Conservation (phyloP, 2,113 vertebrate species). For the Oncorhynchus clarkii region DNA sequence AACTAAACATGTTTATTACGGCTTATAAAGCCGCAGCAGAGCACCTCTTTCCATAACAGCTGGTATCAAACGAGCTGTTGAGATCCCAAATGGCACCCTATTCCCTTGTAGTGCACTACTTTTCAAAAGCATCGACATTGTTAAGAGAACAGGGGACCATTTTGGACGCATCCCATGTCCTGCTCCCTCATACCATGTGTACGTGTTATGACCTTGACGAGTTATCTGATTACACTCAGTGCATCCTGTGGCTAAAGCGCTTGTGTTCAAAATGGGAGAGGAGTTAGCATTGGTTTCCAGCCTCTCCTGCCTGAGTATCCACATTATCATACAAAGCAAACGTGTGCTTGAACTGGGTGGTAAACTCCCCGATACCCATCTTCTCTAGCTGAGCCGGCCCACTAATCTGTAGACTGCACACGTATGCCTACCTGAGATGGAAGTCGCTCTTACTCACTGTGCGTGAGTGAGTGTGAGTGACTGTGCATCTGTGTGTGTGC, state of each 20-base stretch:
- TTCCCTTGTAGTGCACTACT: too few species aligned
- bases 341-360: conserved; percentile 72
- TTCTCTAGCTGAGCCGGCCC: conserved; percentile 55
- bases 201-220: conserved; percentile 51
- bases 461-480: conserved; percentile 41
- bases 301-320: conserved; percentile 53
- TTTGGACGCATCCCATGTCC: too few species aligned
- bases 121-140: too few species aligned
- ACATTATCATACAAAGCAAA: conserved; percentile 77
- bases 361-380: conserved; percentile 51
- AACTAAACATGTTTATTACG: too few species aligned
- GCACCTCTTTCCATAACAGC: too few species aligned
- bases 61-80: too few species aligned
- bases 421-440: conserved; percentile 60
- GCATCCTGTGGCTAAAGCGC: conserved; percentile 22
- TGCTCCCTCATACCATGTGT: conserved; percentile 10
- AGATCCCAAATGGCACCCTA: too few species aligned
- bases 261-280: background rate
- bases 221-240: conserved; percentile 36
- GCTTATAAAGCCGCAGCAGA: too few species aligned
- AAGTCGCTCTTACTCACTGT: conserved; percentile 13
- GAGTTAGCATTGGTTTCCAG: conserved; percentile 56
- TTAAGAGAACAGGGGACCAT: too few species aligned
- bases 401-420: conserved; percentile 67
- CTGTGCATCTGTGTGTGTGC: conserved; percentile 8